Evolutionary conservation across 2,888 invertebrate genomes (phyloP), one percentile per base, ranked within the genome.

Genomic region (Lepeophtheirus nordmannii): DNA sequence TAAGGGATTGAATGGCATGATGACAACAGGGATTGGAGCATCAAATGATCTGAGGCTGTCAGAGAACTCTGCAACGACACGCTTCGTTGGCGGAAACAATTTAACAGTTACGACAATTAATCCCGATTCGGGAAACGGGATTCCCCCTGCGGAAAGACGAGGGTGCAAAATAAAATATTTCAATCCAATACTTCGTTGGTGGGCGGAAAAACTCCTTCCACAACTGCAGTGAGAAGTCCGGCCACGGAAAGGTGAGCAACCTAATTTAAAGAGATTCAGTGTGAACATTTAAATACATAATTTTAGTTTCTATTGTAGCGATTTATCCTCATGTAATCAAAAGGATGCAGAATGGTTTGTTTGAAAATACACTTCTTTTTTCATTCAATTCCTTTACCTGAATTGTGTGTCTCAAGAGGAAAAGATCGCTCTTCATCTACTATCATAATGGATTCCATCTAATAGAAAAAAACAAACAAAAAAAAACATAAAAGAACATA

Each of bases 111-210:
- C 60, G 30, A 60, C 30, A 38, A 30, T 60, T 37, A 60, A 37
- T 60, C 37, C 30, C 60, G 39, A 60, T 38, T 38, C 62, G 62
- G 62, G 62, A 62, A 62, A 62, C 62, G 62, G 39, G 62, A 62
- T 9, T 38, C 62, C 20, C 62, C 62, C 62, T 62, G 62, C 41
- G 62, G 62, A 38, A 20, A 40, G 62, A 40, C 62, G 62, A 62
- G 62, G 62, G 62, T 38, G 39, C 30, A 30, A 37, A 60, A 60
- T 37, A 60, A 60, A 46, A 46, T 46, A 46, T 46, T 46, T 46
- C 53, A 46, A 46, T 46, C 53, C 53, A 46, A 46, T 46, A n/a
- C 53, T 46, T 46, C 53, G 53, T 46, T 46, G 53, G 53, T 46
- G 53, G 53, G 53, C 53, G 53, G 53, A 46, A 46, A 46, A 46